Percentiles rank a stretch among this genome's conserved stretches.
phyloP scores from a whole-genome alignment of 2,113 vertebrate species.

The Clarias gariepinus region DNA sequence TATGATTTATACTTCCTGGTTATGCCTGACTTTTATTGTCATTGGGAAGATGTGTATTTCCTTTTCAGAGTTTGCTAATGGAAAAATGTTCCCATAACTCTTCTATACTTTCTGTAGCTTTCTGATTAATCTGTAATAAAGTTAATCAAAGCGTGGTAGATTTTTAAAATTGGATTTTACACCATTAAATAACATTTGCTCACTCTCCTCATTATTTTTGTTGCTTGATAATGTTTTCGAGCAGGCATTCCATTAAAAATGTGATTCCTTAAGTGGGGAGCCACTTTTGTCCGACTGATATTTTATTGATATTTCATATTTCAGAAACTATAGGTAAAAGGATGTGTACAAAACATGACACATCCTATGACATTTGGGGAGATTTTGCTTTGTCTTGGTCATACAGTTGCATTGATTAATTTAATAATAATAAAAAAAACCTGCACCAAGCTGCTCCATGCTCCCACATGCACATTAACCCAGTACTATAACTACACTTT shows the following conservation, averaged over 20 bases:
- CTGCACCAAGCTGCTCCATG: too few species aligned
- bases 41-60: slow-evolving; percentile 40
- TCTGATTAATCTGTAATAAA: too few species aligned
- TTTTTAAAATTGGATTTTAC: neutral
- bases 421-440: too few species aligned
- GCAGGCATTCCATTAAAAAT: neutral
- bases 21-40: slow-evolving; percentile 41
- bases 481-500: neutral
- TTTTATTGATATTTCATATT: neutral
- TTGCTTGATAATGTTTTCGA: neutral
- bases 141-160: neutral
- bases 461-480: too few species aligned
- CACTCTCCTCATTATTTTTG: neutral
- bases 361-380: too few species aligned
- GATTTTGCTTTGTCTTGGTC: too few species aligned
- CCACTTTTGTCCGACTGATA: neutral
- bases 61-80: slow-evolving; percentile 29
- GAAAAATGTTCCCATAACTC: slow-evolving; percentile 23
- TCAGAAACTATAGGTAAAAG: neutral
- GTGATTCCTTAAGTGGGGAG: neutral
- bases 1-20: slow-evolving; percentile 40
- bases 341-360: neutral
- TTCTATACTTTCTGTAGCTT: neutral
- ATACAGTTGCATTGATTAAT: too few species aligned
- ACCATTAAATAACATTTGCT: neutral